These are phyloP conservation scores for Diglossa brunneiventris DNA, from an alignment of 2,113 vertebrate genomes.

Conservation along the genomic window DNA sequence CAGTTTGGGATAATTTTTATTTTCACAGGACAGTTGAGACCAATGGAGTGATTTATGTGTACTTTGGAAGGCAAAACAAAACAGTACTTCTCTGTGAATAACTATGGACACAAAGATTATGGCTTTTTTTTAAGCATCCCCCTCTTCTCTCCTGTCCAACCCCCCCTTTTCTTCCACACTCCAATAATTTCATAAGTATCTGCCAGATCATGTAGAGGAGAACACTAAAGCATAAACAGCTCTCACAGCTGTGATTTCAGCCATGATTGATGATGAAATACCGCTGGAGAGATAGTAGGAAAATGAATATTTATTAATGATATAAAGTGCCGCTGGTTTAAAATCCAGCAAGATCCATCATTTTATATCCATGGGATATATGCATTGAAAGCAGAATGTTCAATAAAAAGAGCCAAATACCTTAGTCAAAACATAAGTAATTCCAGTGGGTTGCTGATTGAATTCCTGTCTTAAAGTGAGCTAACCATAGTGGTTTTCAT, in stretches of 20 bases:
- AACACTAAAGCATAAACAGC: conserved; percentile 72
- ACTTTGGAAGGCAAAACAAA: conserved; percentile 71
- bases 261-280: conserved; percentile 82
- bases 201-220: conserved; percentile 68
- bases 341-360: conserved; percentile 80
- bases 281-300: conserved; percentile 73
- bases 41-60: conserved; percentile 77
- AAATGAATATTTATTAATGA: conserved; percentile 86
- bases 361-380: conserved; percentile 74
- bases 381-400: conserved; percentile 64
- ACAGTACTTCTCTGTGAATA: conserved; percentile 49
- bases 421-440: conserved; percentile 66
- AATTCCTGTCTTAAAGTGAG: conserved; percentile 49
- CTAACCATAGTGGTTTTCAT: conserved; percentile 48
- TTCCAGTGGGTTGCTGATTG: conserved; percentile 50
- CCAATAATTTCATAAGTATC: conserved; percentile 73
- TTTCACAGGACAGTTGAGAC: conserved; percentile 78
- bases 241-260: conserved; percentile 78
- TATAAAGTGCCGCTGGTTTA: conserved; percentile 72
- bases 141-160: neutral
- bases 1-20: conserved; percentile 81
- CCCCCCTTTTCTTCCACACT: conserved; percentile 41
- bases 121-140: neutral
- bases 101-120: neutral
- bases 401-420: conserved; percentile 61